phyloP scores from a whole-genome alignment of 1,140 invertebrate species.

The Euglossa dilemma region DNA sequence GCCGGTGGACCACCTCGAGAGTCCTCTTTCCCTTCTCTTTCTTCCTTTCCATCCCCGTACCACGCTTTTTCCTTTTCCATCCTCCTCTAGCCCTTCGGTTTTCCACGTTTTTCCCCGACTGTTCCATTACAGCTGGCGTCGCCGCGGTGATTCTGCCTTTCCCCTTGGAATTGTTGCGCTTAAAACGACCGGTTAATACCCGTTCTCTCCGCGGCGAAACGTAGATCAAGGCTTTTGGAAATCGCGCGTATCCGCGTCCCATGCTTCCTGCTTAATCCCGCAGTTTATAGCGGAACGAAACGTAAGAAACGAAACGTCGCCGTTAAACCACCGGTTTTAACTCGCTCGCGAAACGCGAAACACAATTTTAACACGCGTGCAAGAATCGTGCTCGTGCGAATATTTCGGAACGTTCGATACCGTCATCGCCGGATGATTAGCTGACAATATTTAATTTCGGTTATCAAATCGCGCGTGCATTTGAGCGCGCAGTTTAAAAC shows the following conservation, averaged over 20 bases:
- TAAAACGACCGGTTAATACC: background rate
- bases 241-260: too few species aligned
- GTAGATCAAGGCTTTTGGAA: too few species aligned
- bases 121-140: constrained; percentile 39
- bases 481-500: too few species aligned
- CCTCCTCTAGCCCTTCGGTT: background rate
- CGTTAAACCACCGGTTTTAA: too few species aligned
- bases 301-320: background rate
- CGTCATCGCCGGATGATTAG: background rate
- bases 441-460: background rate
- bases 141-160: constrained; percentile 22
- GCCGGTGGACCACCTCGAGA: constrained; percentile 46
- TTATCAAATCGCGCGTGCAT: background rate
- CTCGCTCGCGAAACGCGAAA: too few species aligned
- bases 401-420: background rate
- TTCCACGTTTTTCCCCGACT: constrained; percentile 1
- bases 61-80: background rate
- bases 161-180: background rate
- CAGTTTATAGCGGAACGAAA: background rate
- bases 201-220: background rate
- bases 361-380: background rate
- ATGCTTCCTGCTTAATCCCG: too few species aligned
- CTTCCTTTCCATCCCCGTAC: background rate
- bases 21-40: constrained; percentile 24
- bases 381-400: background rate